Percentiles rank a stretch among this genome's conserved stretches.
phyloP scores from a whole-genome alignment of 2,797 vertebrate genomes.

The Pelodytes ibericus region DNA sequence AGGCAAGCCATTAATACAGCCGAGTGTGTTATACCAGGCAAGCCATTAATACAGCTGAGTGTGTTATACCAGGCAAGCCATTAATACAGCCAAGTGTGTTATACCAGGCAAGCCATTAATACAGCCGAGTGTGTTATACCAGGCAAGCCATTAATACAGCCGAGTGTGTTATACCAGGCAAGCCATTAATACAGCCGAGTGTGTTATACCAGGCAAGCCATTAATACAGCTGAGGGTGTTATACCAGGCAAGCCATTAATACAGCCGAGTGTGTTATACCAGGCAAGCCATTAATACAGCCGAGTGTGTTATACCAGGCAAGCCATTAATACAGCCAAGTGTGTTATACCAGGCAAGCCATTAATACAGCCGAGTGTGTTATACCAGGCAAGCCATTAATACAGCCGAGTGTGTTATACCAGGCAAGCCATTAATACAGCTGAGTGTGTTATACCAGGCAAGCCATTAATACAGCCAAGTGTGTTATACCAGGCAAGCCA shows the following conservation, averaged over 20 bases:
- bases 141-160: no score
- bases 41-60: slow-evolving; percentile 67
- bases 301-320: no score
- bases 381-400: slow-evolving; percentile 69
- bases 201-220: slow-evolving; percentile 42
- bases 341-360: slow-evolving; percentile 42
- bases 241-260: slow-evolving; percentile 69
- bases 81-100: no score
- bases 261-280: slow-evolving; percentile 59
- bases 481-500: slow-evolving; percentile 42
- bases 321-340: slow-evolving; percentile 67
- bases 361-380: no score
- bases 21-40: no score
- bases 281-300: no score
- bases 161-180: no score
- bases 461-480: slow-evolving; percentile 67
- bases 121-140: slow-evolving; percentile 59
- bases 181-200: slow-evolving; percentile 67
- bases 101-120: slow-evolving; percentile 69
- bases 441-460: no score
- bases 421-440: no score
- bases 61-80: slow-evolving; percentile 42
- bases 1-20: no score
- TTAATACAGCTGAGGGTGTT: no score
- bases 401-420: slow-evolving; percentile 59